Conservation (phyloP, 2,797 vertebrate genomes). For the Heterohyrax brucei region DNA sequence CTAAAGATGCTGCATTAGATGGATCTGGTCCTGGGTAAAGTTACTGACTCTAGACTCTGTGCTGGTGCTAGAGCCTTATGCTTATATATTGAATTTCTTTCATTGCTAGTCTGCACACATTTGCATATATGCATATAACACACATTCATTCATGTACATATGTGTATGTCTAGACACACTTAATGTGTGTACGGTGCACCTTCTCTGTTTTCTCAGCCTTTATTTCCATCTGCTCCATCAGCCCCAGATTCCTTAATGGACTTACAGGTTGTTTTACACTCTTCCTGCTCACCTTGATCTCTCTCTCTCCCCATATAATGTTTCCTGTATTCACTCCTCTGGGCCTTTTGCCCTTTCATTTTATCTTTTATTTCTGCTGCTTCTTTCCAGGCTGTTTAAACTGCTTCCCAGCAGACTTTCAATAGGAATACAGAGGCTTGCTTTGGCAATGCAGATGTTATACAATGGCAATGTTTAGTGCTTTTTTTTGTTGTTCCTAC, state of each 20-base stretch:
- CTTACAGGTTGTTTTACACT: slow-evolving; percentile 36
- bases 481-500: slow-evolving; percentile 30
- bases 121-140: not conserved
- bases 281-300: slow-evolving; percentile 61
- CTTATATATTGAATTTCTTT: not conserved
- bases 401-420: slow-evolving; percentile 70
- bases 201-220: slow-evolving; percentile 58
- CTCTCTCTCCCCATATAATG: slow-evolving; percentile 40
- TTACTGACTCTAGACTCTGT: not conserved
- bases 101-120: not conserved
- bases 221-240: slow-evolving; percentile 40
- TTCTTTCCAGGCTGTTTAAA: slow-evolving; percentile 63
- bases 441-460: slow-evolving; percentile 76
- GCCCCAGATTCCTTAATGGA: slow-evolving; percentile 41
- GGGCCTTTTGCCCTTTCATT: slow-evolving; percentile 75
- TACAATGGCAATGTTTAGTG: slow-evolving; percentile 61
- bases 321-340: slow-evolving; percentile 58
- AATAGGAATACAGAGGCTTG: slow-evolving; percentile 53
- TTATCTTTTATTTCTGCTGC: slow-evolving; percentile 79
- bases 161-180: not conserved
- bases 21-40: not conserved
- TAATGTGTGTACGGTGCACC: not conserved
- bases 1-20: not conserved
- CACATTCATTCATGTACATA: not conserved
- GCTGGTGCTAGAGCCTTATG: not conserved